A percentile compares a stretch with the other conserved stretches of the same genome.
phyloP scores from a whole-genome alignment of 2,113 vertebrate genomes.

The Sturnus vulgaris region DNA sequence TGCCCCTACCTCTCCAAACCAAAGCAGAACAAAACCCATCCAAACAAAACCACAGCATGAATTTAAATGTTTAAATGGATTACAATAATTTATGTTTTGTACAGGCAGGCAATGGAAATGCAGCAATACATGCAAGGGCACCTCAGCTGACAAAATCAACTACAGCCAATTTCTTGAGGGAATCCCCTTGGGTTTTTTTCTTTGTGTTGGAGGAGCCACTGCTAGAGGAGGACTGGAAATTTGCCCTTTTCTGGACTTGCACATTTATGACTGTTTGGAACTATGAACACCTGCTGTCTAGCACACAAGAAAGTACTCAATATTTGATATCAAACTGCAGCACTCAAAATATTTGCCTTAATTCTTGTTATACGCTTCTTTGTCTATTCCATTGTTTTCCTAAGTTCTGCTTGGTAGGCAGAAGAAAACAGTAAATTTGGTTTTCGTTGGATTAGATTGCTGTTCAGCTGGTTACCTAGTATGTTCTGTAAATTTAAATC shows the following conservation, averaged over 20 bases:
- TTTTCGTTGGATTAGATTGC: not conserved
- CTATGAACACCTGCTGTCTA: not conserved
- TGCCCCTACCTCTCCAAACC: rapidly evolving
- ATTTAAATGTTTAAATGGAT: not conserved
- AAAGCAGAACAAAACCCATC: not conserved
- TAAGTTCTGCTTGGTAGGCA: not conserved
- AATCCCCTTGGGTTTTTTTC: not conserved
- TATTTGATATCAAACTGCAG: not conserved
- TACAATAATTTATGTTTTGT: not conserved
- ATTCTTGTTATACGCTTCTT: not conserved
- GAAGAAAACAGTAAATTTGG: not conserved
- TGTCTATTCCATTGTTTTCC: not conserved
- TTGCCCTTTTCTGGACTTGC: not conserved
- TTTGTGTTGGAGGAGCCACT: not conserved
- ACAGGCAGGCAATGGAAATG: not conserved
- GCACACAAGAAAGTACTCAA: not conserved
- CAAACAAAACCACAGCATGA: not conserved
- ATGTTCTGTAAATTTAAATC: conserved; percentile 17
- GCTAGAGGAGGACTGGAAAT: not conserved
- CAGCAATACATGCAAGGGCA: not conserved
- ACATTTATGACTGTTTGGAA: not conserved
- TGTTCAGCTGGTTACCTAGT: conserved; percentile 12
- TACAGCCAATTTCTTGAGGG: not conserved
- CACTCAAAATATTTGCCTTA: not conserved
- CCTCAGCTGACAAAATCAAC: not conserved